These are phyloP conservation scores for Octodonta nipae DNA, from an alignment of 2,888 invertebrate genomes.

Conservation along the genomic window DNA sequence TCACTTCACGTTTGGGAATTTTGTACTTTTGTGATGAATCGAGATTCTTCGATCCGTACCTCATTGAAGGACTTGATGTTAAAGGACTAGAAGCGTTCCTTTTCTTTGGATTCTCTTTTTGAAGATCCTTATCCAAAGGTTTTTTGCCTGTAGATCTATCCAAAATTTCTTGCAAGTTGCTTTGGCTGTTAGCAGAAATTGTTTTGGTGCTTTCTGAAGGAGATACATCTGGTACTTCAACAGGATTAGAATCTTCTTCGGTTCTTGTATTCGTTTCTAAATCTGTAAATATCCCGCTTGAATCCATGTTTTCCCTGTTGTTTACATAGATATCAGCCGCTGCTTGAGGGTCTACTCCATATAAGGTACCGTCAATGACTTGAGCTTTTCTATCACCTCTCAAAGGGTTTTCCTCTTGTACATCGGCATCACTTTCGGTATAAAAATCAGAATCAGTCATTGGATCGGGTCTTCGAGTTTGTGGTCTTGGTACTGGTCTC, in stretches of 20 bases:
- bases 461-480: slow-evolving; percentile 59
- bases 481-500: slow-evolving; percentile 38
- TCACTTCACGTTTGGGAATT: slow-evolving; percentile 64
- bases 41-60: slow-evolving; percentile 33
- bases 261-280: slow-evolving; percentile 57
- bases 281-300: slow-evolving; percentile 79
- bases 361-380: slow-evolving; percentile 77
- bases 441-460: slow-evolving; percentile 88
- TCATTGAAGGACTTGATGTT: slow-evolving; percentile 18
- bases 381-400: slow-evolving; percentile 61
- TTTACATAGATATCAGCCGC: slow-evolving; percentile 41
- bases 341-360: slow-evolving; percentile 50
- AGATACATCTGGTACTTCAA: slow-evolving; percentile 39
- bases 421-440: slow-evolving; percentile 80
- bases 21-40: slow-evolving; percentile 54
- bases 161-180: slow-evolving; percentile 21
- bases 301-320: slow-evolving; percentile 70
- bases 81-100: slow-evolving; percentile 2
- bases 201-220: slow-evolving; percentile 48
- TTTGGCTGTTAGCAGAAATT: slow-evolving; percentile 41
- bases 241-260: slow-evolving; percentile 25
- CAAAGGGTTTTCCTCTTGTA: slow-evolving; percentile 58
- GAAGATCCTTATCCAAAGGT: slow-evolving; percentile 6
- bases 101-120: slow-evolving; percentile 21
- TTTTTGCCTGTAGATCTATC: slow-evolving; percentile 15